Percentiles rank a stretch among this genome's conserved stretches.
phyloP scores from a whole-genome alignment of 2,113 vertebrate genomes.

The Ictalurus punctatus region DNA sequence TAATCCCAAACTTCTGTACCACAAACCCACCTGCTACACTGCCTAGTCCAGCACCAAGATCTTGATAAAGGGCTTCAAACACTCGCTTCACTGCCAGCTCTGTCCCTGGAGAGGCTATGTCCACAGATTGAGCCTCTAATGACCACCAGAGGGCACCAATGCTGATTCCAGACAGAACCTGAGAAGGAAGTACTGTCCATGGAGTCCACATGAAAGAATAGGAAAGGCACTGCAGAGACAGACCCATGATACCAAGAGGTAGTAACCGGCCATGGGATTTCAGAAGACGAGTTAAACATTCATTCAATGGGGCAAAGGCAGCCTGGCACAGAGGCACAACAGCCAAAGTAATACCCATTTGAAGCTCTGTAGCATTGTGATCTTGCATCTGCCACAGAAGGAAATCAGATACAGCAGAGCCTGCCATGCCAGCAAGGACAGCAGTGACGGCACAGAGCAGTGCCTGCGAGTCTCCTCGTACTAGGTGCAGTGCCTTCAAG shows the following conservation, averaged over 20 bases:
- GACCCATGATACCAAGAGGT: slow-evolving; percentile 61
- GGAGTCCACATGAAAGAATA: slow-evolving; percentile 81
- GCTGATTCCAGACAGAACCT: slow-evolving; percentile 76
- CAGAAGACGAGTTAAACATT: slow-evolving; percentile 66
- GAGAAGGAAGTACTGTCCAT: slow-evolving; percentile 77
- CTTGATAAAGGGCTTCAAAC: slow-evolving; percentile 66
- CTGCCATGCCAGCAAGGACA: slow-evolving; percentile 65
- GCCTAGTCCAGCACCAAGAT: slow-evolving; percentile 75
- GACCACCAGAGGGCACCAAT: slow-evolving; percentile 80
- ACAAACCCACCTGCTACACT: slow-evolving; percentile 79
- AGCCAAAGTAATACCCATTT: slow-evolving; percentile 77
- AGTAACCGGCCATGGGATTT: slow-evolving; percentile 62
- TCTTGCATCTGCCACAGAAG: slow-evolving; percentile 90
- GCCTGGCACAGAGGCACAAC: slow-evolving; percentile 74
- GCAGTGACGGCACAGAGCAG: slow-evolving; percentile 72
- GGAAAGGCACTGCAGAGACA: slow-evolving; percentile 79
- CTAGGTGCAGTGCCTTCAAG: slow-evolving; percentile 74
- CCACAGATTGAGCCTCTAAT: slow-evolving; percentile 65
- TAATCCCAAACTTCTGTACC: slow-evolving; percentile 66
- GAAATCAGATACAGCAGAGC: slow-evolving; percentile 76
- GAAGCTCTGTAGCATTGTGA: slow-evolving; percentile 74
- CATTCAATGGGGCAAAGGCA: slow-evolving; percentile 63
- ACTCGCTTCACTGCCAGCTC: slow-evolving; percentile 75
- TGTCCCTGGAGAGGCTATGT: slow-evolving; percentile 72
- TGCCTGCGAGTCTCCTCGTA: slow-evolving; percentile 70